These are phyloP conservation scores for Aphelenchoides besseyi DNA, from an alignment of 1,140 invertebrate species.

Conservation along the genomic window DNA sequence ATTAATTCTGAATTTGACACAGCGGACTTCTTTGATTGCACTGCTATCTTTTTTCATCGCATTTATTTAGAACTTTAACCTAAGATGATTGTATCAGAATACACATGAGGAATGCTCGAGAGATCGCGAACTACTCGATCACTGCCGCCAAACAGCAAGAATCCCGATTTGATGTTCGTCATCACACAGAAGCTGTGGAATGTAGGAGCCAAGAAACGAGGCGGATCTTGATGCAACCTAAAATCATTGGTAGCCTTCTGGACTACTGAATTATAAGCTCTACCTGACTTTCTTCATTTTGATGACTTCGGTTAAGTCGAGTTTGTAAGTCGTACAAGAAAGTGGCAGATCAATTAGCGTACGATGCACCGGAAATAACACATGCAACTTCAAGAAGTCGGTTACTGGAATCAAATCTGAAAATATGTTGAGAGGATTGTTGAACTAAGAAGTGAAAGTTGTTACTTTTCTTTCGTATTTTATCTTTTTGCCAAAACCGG, in stretches of 20 bases:
- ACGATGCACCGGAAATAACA: not conserved
- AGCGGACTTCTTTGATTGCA: too few relatives aligned
- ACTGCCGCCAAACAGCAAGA: not conserved
- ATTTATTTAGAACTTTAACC: too few relatives aligned
- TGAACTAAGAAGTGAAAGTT: not conserved
- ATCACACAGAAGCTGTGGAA: not conserved
- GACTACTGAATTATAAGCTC: not conserved
- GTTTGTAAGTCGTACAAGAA: not conserved
- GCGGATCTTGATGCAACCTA: slow-evolving; percentile 5
- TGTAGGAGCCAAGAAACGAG: not conserved
- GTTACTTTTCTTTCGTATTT: not conserved
- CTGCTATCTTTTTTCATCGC: too few relatives aligned
- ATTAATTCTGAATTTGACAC: too few relatives aligned
- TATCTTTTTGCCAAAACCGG: slow-evolving; percentile 1
- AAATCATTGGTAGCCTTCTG: not conserved
- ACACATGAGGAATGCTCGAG: not conserved
- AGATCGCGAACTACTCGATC: not conserved
- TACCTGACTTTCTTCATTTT: not conserved
- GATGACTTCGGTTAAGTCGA: not conserved
- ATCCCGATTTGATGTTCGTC: not conserved
- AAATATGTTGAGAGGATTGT: not conserved
- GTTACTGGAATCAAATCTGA: slow-evolving; percentile 3
- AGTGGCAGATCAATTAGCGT: not conserved
- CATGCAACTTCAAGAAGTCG: not conserved
- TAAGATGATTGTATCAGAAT: not conserved